Base-by-base conservation (phyloP, 2,113 vertebrate species). In the Crotalus viridis region DNA sequence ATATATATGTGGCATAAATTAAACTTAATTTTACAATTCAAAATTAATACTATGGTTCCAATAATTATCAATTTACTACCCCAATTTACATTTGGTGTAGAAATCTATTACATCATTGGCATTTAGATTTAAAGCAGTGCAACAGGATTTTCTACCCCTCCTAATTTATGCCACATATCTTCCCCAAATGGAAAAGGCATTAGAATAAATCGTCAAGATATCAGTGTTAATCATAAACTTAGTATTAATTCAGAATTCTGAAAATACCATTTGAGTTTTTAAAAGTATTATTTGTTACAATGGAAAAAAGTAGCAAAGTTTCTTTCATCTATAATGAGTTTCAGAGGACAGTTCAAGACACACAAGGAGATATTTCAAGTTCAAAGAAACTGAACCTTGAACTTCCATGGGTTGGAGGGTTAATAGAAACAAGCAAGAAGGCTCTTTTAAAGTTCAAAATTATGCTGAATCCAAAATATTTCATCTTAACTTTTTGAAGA, bases 311-410 rank as follows among this genome's bases (percentile, higher is more conserved):
- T 51, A 52, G 28, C 94, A 89, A 57, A 93, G 92, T 87, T 96
- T 95, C 89, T 97, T 96, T 96, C 69, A 95, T 97, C 93, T 96
- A 1, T 92, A 96, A 95, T 94, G 43, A 95, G 55, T 43, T 59
- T 93, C 57, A 89, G 57, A 93, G 17, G 93, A 95, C 92, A 90
- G 74, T 94, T 17, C 3, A 92, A 94, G 59, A 95, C 91, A 93
- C 88, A 61, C 24, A 24, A 28, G 59, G 94, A 95, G 51, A 55
- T 59, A 1, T 33, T 85, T 94, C 64, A 94, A 95, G 81, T 95
- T 95, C 91, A 94, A 94, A 97, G 92, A 92, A 95, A 93, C 91
- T 94, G 94, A 96, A 95, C 12, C 0, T 28, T 93, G 9, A 93
- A 54, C n/a, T 56, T 97, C 95, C 94, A 59, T 91, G 24, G 85